Evolutionary conservation across 2,113 vertebrate species (phyloP), one percentile per base, ranked within the genome.

Genomic region (Sceloporus undulatus): DNA sequence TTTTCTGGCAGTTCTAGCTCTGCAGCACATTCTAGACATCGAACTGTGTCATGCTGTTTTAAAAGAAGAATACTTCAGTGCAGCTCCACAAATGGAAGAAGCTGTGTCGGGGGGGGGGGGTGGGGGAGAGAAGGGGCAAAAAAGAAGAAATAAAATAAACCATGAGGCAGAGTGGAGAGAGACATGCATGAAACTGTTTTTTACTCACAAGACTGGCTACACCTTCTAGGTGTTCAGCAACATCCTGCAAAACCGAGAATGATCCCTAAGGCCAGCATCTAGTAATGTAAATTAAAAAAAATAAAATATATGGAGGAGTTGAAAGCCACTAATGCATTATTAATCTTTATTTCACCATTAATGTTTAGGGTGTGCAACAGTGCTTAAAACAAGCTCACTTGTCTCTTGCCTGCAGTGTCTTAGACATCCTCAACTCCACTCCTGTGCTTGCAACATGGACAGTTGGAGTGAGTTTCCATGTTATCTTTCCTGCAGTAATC

Each of bases 11-110:
- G 91, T 92, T 88, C 84, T 85, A 92, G 89, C 90, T 94, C 94
- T 89, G 84, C 34, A 0, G 92, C 92, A 91, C 90, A 92, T 93
- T 94, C 89, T 89, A 92, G 95, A 91, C 90, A 89, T 92, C 92
- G 93, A 95, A 91, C 92, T 93, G 86, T 94, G 91, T 93, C 93
- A 94, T 70, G 92, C 94, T 92, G 91, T 88, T 95, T 94, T 92
- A 92, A 94, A 95, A 94, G 94, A 93, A 90, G 66, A 25, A 82
- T 92, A 85, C 91, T 94, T 76, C 29, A 87, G 92, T 85, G 77
- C 82, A 34, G 40, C 59, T 85, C 79, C 85, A 87, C 92, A 95
- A 94, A 96, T 90, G 88, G 95, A 95, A 92, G 94, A 85, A 95
- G 92, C 94, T 92, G 90, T 88, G 92, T 94, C 92, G 91, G 88